Conservation (phyloP, 2,888 invertebrate species). For the Nezara viridula region DNA sequence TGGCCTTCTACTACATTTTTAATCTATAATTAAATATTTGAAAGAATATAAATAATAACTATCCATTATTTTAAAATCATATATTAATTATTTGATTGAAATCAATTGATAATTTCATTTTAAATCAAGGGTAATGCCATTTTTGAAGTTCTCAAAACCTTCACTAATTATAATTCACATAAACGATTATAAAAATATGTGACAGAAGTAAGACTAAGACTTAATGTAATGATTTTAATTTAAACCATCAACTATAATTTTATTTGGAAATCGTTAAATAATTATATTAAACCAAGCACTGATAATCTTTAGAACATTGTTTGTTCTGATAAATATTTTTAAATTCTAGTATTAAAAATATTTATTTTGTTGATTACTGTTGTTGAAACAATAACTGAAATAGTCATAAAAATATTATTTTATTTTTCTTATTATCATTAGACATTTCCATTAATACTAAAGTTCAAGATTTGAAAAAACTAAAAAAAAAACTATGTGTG, state of each 20-base stretch:
- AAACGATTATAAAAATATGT: background rate
- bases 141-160: background rate
- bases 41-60: constrained; percentile 21
- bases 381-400: background rate
- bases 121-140: constrained; percentile 37
- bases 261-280: background rate
- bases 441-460: background rate
- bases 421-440: background rate
- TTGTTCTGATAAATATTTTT: background rate
- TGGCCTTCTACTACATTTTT: constrained; percentile 38
- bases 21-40: background rate
- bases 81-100: background rate
- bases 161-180: background rate
- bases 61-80: background rate
- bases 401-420: background rate
- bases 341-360: background rate
- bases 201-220: background rate
- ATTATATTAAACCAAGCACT: background rate
- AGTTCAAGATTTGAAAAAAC: background rate
- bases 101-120: background rate
- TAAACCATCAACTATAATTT: background rate
- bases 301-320: background rate
- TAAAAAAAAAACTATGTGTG: background rate
- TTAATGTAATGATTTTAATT: background rate
- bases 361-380: background rate